Evolutionary conservation across 2,888 invertebrate genomes (phyloP).

Genomic region (Lochmaea crataegi): DNA sequence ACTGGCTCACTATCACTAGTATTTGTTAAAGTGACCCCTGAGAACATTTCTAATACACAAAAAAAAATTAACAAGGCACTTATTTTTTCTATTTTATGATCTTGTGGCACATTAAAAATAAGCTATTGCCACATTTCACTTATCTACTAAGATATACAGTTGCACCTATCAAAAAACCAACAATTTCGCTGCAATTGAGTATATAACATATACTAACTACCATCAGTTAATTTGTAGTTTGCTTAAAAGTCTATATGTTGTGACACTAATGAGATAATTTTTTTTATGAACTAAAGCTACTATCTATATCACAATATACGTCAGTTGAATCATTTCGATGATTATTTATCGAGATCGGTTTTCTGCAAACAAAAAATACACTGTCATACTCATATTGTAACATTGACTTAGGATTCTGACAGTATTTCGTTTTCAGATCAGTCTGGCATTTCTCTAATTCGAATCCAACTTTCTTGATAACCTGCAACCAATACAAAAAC

Average conservation of each 20-base stretch:
- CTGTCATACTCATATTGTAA: conserved; percentile 92
- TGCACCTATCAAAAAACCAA: background rate
- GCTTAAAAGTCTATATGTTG: background rate
- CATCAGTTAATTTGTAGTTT: background rate
- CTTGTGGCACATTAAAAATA: background rate
- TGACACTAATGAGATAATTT: conserved; percentile 17
- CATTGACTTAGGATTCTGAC: conserved; percentile 94
- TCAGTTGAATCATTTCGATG: conserved; percentile 7
- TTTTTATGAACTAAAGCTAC: conserved; percentile 21
- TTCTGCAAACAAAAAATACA: conserved; percentile 91
- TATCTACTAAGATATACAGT: background rate
- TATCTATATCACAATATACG: conserved; percentile 22
- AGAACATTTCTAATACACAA: background rate
- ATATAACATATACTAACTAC: background rate
- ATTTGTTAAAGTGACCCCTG: no score
- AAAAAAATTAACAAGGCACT: background rate
- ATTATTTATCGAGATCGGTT: conserved; percentile 65
- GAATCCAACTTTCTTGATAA: conserved; percentile 79
- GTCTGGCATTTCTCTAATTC: conserved; percentile 83
- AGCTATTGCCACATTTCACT: background rate
- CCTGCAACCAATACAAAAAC: conserved; percentile 18
- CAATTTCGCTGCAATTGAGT: no score
- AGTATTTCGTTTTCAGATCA: conserved; percentile 86
- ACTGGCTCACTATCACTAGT: no score
- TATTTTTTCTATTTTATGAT: background rate